Conservation (phyloP, 2,888 invertebrate species). For the Globia sparganii region DNA sequence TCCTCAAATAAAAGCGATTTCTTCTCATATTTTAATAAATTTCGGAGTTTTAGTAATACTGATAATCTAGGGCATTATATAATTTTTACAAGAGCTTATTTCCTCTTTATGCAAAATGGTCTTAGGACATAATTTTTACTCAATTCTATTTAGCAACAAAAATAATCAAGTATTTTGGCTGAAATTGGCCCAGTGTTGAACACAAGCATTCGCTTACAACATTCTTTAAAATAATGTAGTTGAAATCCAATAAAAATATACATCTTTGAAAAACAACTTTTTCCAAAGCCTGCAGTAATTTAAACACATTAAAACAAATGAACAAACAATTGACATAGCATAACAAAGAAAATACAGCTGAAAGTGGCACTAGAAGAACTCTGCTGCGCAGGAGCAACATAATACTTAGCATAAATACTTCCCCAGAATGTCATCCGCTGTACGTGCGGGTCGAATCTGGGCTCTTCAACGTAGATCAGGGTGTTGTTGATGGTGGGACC, state of each 20-base stretch:
- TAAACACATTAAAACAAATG: conserved; percentile 62
- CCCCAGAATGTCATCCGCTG: conserved; percentile 76
- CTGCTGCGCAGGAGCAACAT: conserved; percentile 69
- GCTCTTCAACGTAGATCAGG: conserved; percentile 58
- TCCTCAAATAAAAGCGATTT: background rate
- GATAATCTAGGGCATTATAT: too few relatives aligned
- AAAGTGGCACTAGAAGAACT: conserved; percentile 65
- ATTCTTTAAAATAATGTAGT: background rate
- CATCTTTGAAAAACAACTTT: background rate
- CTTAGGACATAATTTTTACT: background rate
- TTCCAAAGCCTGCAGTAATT: background rate
- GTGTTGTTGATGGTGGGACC: conserved; percentile 32
- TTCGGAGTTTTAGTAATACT: background rate
- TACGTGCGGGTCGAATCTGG: conserved; percentile 73
- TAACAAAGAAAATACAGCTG: conserved; percentile 62
- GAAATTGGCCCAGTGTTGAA: background rate
- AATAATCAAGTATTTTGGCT: background rate
- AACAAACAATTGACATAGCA: conserved; percentile 66
- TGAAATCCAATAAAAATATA: background rate
- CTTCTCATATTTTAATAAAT: background rate
- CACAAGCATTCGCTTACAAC: background rate
- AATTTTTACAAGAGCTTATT: background rate
- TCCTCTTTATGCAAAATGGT: background rate
- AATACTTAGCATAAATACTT: conserved; percentile 70
- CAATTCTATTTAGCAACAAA: background rate